phyloP scores from a whole-genome alignment of 1,140 invertebrate genomes.

The Harpegnathos saltator region DNA sequence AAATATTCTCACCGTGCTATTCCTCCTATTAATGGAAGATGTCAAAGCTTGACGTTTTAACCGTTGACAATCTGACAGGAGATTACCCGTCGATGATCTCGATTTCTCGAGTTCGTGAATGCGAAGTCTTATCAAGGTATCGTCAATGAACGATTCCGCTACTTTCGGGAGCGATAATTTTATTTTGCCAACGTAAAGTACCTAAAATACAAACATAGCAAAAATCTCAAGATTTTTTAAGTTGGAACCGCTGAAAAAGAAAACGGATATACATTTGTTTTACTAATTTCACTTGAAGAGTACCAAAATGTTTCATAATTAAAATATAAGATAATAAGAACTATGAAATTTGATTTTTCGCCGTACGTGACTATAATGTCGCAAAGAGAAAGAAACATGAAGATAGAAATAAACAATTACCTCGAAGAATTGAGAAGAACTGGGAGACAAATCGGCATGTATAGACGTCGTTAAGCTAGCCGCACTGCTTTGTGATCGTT shows the following conservation, averaged over 20 bases:
- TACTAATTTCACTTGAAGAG: neutral
- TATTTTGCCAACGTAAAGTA: slow-evolving; percentile 95
- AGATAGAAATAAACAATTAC: slow-evolving; percentile 82
- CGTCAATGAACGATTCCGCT: slow-evolving; percentile 95
- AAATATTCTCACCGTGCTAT: slow-evolving; percentile 78
- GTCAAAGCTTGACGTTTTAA: slow-evolving; percentile 78
- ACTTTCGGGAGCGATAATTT: slow-evolving; percentile 94
- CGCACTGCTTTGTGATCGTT: slow-evolving; percentile 87
- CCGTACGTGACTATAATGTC: no score
- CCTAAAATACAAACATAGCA: slow-evolving; percentile 85
- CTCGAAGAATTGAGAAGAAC: slow-evolving; percentile 94
- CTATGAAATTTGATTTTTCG: no score
- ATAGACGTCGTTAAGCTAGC: slow-evolving; percentile 90
- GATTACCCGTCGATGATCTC: slow-evolving; percentile 84
- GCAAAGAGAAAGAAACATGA: neutral
- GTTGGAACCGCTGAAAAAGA: neutral
- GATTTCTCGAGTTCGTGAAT: slow-evolving; percentile 91
- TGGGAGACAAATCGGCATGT: slow-evolving; percentile 92
- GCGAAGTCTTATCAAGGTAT: slow-evolving; percentile 94
- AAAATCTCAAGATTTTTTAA: neutral
- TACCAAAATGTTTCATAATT: no score
- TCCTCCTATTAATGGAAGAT: slow-evolving; percentile 78
- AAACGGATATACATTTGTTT: neutral
- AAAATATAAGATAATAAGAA: no score
- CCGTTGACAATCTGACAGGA: slow-evolving; percentile 80